Percentiles rank a stretch among this genome's conserved stretches.
Evolutionary conservation across 2,113 vertebrate genomes (phyloP).

Genomic region (Myiozetetes cayanensis): DNA sequence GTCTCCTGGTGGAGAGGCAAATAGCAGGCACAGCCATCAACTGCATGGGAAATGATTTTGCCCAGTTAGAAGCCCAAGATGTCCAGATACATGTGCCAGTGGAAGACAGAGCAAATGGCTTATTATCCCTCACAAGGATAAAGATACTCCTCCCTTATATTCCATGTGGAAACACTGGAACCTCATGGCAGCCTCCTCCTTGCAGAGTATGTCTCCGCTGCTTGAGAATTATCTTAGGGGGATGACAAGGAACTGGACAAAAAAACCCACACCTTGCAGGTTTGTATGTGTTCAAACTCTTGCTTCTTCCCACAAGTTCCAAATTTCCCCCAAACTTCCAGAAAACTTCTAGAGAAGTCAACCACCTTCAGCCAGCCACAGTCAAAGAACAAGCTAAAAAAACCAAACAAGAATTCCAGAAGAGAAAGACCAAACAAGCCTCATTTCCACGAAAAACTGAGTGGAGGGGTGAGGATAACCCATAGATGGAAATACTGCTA

Average conservation of each 20-base stretch:
- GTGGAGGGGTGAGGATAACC: not conserved
- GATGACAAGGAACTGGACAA: not conserved
- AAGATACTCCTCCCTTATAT: not conserved
- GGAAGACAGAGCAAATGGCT: not conserved
- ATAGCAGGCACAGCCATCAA: not conserved
- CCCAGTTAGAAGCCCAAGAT: not conserved
- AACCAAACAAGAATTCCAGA: not conserved
- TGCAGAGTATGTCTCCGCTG: fast-evolving
- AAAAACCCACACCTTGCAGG: not conserved
- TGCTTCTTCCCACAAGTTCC: not conserved
- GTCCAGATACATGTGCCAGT: not conserved
- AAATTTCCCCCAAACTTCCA: not conserved
- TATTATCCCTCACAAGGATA: not conserved
- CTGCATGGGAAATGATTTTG: not conserved
- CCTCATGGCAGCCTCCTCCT: not conserved
- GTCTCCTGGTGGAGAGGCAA: not conserved
- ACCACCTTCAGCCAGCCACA: not conserved
- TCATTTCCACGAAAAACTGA: not conserved
- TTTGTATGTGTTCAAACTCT: not conserved
- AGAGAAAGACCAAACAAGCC: not conserved
- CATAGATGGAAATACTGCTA: not conserved
- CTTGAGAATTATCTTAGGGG: not conserved
- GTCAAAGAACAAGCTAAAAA: not conserved
- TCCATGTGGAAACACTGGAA: not conserved
- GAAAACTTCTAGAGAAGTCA: not conserved